phyloP scores from a whole-genome alignment of 2,797 vertebrate genomes.

The Sus cebifrons region DNA sequence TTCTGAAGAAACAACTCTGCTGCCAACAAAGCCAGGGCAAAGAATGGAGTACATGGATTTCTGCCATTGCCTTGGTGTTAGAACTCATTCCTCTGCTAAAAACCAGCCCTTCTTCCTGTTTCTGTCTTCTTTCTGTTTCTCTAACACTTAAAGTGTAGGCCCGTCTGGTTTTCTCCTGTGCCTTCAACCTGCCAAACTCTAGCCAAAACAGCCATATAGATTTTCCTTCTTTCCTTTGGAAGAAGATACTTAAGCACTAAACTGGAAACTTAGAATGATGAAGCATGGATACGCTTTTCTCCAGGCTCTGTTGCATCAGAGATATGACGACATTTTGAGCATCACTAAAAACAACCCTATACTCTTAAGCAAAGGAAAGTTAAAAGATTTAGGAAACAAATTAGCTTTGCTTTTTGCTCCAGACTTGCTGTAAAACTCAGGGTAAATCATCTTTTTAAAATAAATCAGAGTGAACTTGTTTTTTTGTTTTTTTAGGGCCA shows the following conservation, averaged over 20 bases:
- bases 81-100: constrained; percentile 33
- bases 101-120: background rate
- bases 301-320: constrained; percentile 12
- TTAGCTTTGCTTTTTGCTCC: constrained; percentile 36
- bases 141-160: background rate
- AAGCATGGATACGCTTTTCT: background rate
- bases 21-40: constrained; percentile 35
- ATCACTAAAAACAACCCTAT: constrained; percentile 42
- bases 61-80: constrained; percentile 4
- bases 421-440: constrained; percentile 33
- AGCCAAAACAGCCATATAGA: background rate
- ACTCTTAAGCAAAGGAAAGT: constrained; percentile 37
- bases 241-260: constrained; percentile 60
- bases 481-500: too few relatives aligned
- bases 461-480: background rate
- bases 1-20: background rate
- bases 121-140: constrained; percentile 1
- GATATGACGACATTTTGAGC: constrained; percentile 53
- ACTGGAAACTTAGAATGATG: constrained; percentile 6
- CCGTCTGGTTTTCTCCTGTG: background rate
- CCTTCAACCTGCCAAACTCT: background rate
- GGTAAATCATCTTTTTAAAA: constrained; percentile 46
- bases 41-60: constrained; percentile 26
- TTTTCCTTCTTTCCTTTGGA: constrained; percentile 26
- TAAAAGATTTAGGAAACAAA: constrained; percentile 31